Evolutionary conservation across 1,140 invertebrate genomes (phyloP).

Genomic region (Drosophila chauvacae): DNA sequence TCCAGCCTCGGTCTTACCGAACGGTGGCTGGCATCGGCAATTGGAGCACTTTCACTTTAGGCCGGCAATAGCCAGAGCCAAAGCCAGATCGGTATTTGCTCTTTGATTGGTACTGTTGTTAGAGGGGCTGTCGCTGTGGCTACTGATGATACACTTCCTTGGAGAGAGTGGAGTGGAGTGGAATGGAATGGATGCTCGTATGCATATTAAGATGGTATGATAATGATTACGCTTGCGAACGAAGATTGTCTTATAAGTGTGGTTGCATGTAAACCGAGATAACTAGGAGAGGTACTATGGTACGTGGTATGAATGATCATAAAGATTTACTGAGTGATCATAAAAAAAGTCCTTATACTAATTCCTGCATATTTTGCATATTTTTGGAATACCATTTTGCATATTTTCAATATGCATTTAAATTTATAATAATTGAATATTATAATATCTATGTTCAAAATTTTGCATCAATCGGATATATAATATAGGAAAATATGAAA

Average conservation of each 20-base stretch:
- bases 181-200: constrained; percentile 19
- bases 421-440: no score
- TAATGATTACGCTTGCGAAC: constrained; percentile 23
- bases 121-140: constrained; percentile 24
- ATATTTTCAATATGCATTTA: no score
- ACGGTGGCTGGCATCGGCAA: constrained; percentile 48
- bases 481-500: no score
- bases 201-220: constrained; percentile 35
- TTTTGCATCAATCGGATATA: no score
- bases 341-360: neutral
- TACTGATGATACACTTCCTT: constrained; percentile 52
- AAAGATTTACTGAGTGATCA: neutral
- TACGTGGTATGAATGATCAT: neutral
- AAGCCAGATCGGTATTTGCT: constrained; percentile 71
- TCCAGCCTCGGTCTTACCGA: constrained; percentile 1
- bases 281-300: neutral
- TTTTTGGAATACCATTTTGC: no score
- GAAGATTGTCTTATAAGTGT: constrained; percentile 16
- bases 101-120: constrained; percentile 69
- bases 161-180: constrained; percentile 24
- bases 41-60: constrained; percentile 82
- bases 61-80: constrained; percentile 43
- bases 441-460: no score
- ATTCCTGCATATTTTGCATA: no score
- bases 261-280: neutral